phyloP scores from a whole-genome alignment of 2,888 invertebrate species.

The Ferdinandea cuprea region DNA sequence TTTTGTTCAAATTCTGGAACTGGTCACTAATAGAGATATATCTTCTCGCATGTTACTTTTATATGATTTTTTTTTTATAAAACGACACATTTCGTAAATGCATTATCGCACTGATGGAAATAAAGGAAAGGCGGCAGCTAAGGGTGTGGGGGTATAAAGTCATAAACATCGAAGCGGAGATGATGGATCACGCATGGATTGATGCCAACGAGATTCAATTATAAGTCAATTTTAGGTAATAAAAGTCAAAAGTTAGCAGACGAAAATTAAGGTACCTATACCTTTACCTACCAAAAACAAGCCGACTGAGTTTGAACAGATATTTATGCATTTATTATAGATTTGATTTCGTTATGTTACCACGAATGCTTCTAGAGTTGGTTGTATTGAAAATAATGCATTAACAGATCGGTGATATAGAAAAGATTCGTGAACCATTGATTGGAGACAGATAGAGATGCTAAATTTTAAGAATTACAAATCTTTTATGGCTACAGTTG shows the following conservation, averaged over 20 bases:
- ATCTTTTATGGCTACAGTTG: not conserved
- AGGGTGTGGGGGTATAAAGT: conserved; percentile 16
- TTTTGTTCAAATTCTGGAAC: conserved; percentile 48
- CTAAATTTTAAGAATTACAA: conserved; percentile 29
- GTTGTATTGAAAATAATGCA: conserved; percentile 28
- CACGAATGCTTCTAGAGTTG: too few species aligned
- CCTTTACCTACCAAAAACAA: conserved; percentile 28
- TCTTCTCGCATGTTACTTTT: too few species aligned
- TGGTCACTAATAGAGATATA: conserved; percentile 73
- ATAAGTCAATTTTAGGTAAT: conserved; percentile 64
- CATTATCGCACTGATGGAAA: conserved; percentile 53
- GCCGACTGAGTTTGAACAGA: conserved; percentile 54
- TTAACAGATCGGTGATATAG: conserved; percentile 4
- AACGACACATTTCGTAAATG: conserved; percentile 60
- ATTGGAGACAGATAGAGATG: conserved; percentile 20
- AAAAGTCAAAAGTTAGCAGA: conserved; percentile 66
- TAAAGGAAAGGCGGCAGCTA: not conserved
- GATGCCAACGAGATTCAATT: conserved; percentile 67
- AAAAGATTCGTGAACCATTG: conserved; percentile 2
- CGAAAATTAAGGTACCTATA: conserved; percentile 59
- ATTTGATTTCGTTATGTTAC: conserved; percentile 25
- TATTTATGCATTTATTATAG: conserved; percentile 66
- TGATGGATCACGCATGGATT: conserved; percentile 62
- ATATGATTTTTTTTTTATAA: conserved; percentile 11
- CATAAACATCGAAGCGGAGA: conserved; percentile 39